Conservation (phyloP, 1,140 invertebrate species). For the Rhizoglyphus robini region DNA sequence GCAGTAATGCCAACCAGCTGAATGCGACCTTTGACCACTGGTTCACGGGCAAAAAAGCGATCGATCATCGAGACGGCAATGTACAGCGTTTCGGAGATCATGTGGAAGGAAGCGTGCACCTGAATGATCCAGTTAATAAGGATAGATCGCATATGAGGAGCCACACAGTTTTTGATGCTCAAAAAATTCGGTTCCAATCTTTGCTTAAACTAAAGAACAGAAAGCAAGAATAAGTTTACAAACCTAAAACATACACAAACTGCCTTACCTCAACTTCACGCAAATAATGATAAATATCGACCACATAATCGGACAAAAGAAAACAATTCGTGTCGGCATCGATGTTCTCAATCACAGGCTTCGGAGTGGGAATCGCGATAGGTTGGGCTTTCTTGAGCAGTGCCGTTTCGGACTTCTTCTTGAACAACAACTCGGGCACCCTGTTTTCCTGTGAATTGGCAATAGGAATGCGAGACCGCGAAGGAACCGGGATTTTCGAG, state of each 20-base stretch:
- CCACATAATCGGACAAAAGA: slow-evolving; percentile 62
- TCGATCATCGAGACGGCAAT: slow-evolving; percentile 76
- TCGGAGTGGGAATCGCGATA: too few relatives aligned
- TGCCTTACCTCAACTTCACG: slow-evolving; percentile 52
- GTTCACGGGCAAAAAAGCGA: slow-evolving; percentile 53
- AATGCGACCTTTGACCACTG: slow-evolving; percentile 51
- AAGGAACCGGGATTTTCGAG: too few relatives aligned
- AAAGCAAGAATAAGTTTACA: neutral
- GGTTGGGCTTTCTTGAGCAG: too few relatives aligned
- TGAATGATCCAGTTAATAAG: slow-evolving; percentile 88
- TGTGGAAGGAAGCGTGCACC: slow-evolving; percentile 71
- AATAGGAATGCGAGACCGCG: too few relatives aligned
- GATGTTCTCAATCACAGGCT: slow-evolving; percentile 15
- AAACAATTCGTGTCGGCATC: slow-evolving; percentile 57
- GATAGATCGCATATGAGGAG: slow-evolving; percentile 68
- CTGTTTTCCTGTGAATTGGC: too few relatives aligned
- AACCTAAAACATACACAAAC: slow-evolving; percentile 17
- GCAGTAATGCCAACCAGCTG: slow-evolving; percentile 86
- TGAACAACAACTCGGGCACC: too few relatives aligned
- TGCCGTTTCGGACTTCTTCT: too few relatives aligned
- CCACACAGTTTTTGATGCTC: slow-evolving; percentile 41
- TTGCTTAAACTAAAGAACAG: slow-evolving; percentile 16
- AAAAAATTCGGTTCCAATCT: slow-evolving; percentile 23
- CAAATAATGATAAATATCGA: slow-evolving; percentile 70
- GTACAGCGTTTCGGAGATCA: slow-evolving; percentile 80